Percentiles rank a stretch among this genome's conserved stretches.
phyloP scores from a whole-genome alignment of 2,888 invertebrate species.

The Mellilla xanthometata region DNA sequence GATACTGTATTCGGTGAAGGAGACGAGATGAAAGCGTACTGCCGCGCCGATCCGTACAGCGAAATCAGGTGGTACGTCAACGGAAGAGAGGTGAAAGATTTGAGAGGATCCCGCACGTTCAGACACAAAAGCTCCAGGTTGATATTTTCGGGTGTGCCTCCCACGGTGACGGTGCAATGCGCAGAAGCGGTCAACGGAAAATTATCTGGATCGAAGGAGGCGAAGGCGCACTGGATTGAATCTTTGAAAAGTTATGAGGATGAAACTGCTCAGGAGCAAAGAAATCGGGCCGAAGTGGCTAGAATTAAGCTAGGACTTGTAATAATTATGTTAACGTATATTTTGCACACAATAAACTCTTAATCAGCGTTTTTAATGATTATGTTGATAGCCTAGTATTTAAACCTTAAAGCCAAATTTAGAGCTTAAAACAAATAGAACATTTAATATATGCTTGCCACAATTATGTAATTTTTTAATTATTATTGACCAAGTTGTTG shows the following conservation, averaged over 20 bases:
- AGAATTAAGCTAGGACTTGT: too few relatives aligned
- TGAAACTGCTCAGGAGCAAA: constrained; percentile 14
- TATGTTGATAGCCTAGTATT: too few relatives aligned
- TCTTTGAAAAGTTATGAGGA: constrained; percentile 2
- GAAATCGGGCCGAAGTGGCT: constrained; percentile 1
- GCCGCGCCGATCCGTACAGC: constrained; percentile 56
- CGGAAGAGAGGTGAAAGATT: constrained; percentile 52
- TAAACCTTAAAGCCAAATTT: too few relatives aligned
- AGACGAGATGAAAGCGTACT: constrained; percentile 63
- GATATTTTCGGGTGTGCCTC: constrained; percentile 66
- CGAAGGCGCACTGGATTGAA: constrained; percentile 56
- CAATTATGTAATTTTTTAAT: too few relatives aligned
- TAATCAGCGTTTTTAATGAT: too few relatives aligned
- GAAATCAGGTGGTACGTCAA: constrained; percentile 72
- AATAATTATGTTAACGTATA: too few relatives aligned
- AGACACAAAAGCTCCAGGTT: constrained; percentile 49
- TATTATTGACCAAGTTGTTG: too few relatives aligned
- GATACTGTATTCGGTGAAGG: constrained; percentile 57
- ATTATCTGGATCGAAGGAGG: constrained; percentile 58
- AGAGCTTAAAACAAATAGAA: too few relatives aligned
- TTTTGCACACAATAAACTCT: too few relatives aligned
- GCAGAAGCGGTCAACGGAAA: constrained; percentile 77
- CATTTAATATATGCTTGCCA: too few relatives aligned
- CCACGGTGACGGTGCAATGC: constrained; percentile 75
- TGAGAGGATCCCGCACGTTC: constrained; percentile 51